Evolutionary conservation across 2,888 invertebrate genomes (phyloP).

Genomic region (Lomographa bimaculata): DNA sequence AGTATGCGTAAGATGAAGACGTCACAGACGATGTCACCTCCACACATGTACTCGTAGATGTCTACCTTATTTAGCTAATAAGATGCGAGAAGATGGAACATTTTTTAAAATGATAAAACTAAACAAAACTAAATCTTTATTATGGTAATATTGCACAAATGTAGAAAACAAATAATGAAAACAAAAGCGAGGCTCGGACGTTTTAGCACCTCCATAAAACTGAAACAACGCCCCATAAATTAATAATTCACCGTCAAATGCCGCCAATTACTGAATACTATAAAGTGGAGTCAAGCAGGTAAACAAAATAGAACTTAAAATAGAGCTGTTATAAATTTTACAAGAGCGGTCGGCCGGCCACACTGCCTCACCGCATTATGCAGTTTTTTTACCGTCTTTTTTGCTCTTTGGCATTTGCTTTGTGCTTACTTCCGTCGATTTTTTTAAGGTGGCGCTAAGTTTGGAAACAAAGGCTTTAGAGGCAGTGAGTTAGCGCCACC

Average conservation of each 20-base stretch:
- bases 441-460: conserved; percentile 79
- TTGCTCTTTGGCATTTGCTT: conserved; percentile 77
- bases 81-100: too few relatives aligned
- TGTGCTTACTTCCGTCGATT: conserved; percentile 78
- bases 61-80: too few relatives aligned
- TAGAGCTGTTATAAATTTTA: conserved; percentile 83
- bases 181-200: conserved; percentile 54
- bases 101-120: too few relatives aligned
- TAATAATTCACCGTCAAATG: conserved; percentile 81
- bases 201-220: conserved; percentile 81
- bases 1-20: too few relatives aligned
- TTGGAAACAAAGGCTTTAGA: conserved; percentile 62
- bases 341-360: conserved; percentile 69
- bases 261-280: conserved; percentile 78
- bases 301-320: conserved; percentile 82
- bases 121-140: too few relatives aligned
- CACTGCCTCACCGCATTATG: conserved; percentile 72
- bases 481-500: conserved; percentile 60
- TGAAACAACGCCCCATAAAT: conserved; percentile 76
- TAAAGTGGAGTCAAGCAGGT: conserved; percentile 76
- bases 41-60: too few relatives aligned
- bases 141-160: conserved; percentile 25
- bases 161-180: conserved; percentile 37
- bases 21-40: too few relatives aligned
- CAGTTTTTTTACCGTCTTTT: conserved; percentile 71